Conservation (phyloP, 2,888 invertebrate species). For the Torymus texanus region DNA sequence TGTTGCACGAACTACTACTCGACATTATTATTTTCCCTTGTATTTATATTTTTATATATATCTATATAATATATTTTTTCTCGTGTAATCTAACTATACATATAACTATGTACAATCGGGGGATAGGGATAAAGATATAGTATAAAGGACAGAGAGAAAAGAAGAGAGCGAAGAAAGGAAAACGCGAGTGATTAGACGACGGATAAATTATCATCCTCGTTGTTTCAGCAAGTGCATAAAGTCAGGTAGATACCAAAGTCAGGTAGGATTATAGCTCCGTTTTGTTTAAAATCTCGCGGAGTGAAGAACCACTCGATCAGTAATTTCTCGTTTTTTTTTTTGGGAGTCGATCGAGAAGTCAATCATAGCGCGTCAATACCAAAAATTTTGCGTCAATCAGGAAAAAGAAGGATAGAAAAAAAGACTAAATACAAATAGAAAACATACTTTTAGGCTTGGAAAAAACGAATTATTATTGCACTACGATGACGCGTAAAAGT, state of each 20-base stretch:
- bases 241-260: too few relatives aligned
- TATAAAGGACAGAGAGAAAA: constrained; percentile 23
- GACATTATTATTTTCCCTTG: constrained; percentile 51
- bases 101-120: constrained; percentile 74
- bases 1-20: constrained; percentile 61
- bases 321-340: constrained; percentile 24
- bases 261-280: too few relatives aligned
- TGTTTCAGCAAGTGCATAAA: background rate
- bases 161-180: constrained; percentile 21
- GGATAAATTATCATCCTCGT: constrained; percentile 25
- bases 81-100: constrained; percentile 74
- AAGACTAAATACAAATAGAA: too few relatives aligned
- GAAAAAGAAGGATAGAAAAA: too few relatives aligned
- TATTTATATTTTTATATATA: constrained; percentile 57
- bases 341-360: constrained; percentile 6
- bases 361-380: constrained; percentile 4
- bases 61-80: constrained; percentile 56
- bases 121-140: constrained; percentile 55
- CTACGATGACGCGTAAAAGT: background rate
- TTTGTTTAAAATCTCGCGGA: constrained; percentile 13
- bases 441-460: background rate
- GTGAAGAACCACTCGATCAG: constrained; percentile 31
- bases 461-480: constrained; percentile 2
- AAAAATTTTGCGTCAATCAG: too few relatives aligned
- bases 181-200: constrained; percentile 23